Evolutionary conservation across 2,888 invertebrate species (phyloP), one percentile per base, ranked within the genome.

Genomic region (Melieria omissa): DNA sequence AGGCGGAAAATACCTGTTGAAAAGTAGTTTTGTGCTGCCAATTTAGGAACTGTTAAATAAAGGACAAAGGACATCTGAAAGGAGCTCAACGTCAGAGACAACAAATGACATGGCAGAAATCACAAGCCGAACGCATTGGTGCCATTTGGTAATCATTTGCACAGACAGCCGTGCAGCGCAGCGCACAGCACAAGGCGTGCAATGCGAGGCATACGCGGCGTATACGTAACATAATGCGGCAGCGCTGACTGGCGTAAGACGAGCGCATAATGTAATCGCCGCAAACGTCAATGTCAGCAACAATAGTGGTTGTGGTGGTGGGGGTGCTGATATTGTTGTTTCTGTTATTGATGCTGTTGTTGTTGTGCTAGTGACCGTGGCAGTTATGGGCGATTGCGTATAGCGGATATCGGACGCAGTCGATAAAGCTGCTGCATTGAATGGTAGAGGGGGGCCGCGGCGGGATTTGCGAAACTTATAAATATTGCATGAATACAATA

Each of bases 401-500:
- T 29, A 29, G 29, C 29, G 29, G 29, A 29, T 29, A 29, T 29
- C 29, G 29, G 29, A 29, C 29, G 29, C 2, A 29, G 29, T 29
- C 29, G 29, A 29, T 29, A 29, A 29, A 29, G 29, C 29, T 29
- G 29, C 29, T 29, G 29, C 29, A 29, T 67, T 10, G 42, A 8
- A 49, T 14, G 44, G 41, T 42, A 47, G 49, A 60, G 58, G 60
- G 52, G 60, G 58, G 57, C 60, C 47, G 47, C 41, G 47, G 60
- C 60, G 58, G 47, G 41, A 9, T 4, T 57, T 41, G 10, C 7
- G 47, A 58, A 49, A 67, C 67, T 67, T 67, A 67, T 60, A 49
- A 67, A 70, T 70, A 70, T 70, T 65, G 64, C 64, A 70, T 70
- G 42, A 64, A 47, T 9, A 70, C 54, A 70, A 70, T 55, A 55